Evolutionary conservation across 1,140 invertebrate species (phyloP).

Genomic region (Batillaria attramentaria): DNA sequence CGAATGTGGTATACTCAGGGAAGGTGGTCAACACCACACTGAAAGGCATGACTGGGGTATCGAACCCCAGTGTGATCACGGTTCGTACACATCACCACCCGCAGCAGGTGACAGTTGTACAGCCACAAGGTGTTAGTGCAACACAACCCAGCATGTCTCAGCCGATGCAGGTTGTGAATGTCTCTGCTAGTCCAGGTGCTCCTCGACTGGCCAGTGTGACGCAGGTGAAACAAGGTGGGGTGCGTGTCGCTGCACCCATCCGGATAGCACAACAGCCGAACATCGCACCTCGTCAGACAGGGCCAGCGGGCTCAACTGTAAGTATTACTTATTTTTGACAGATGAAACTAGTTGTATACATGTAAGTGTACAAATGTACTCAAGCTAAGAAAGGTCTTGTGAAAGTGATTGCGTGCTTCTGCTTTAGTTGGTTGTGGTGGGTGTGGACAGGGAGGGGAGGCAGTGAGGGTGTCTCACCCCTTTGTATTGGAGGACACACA

Average conservation of each 20-base stretch:
- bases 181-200: slow-evolving; percentile 65
- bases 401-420: no score
- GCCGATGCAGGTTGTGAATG: slow-evolving; percentile 85
- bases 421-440: no score
- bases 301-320: slow-evolving; percentile 64
- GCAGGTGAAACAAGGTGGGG: slow-evolving; percentile 12
- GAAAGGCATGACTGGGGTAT: slow-evolving; percentile 38
- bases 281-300: slow-evolving; percentile 81
- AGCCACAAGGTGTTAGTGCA: slow-evolving; percentile 59
- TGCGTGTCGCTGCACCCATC: slow-evolving; percentile 37
- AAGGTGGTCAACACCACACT: slow-evolving; percentile 22
- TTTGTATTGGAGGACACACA: no score
- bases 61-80: slow-evolving; percentile 59
- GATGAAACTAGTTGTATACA: no score
- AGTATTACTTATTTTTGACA: slow-evolving; percentile 44
- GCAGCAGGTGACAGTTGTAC: slow-evolving; percentile 62
- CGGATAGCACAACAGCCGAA: slow-evolving; percentile 67
- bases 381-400: no score
- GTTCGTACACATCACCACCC: slow-evolving; percentile 50
- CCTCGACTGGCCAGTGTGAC: slow-evolving; percentile 27
- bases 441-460: no score
- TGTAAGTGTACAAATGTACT: no score
- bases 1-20: slow-evolving; percentile 25
- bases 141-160: slow-evolving; percentile 52
- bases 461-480: no score